These are phyloP conservation scores for Glandiceps talaboti DNA, from an alignment of 53 echinoderm and acorn worm genomes.

Conservation along the genomic window DNA sequence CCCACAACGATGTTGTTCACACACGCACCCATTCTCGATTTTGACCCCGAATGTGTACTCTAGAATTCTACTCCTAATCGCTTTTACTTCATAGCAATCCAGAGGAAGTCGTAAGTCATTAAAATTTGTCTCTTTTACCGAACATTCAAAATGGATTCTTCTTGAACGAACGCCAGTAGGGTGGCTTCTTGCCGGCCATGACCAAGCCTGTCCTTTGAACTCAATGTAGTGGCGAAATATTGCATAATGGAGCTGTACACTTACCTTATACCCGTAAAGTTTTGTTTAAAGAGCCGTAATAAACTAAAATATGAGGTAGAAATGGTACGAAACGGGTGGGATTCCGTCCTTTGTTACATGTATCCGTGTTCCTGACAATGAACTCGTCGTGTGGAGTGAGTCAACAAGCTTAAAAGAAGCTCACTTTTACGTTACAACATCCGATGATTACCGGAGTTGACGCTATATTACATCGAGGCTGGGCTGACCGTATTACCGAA, in stretches of 20 bases:
- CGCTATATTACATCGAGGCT: background rate
- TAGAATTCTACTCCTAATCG: too few species aligned
- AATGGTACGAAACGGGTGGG: background rate
- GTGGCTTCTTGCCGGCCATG: background rate
- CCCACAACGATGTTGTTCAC: too few species aligned
- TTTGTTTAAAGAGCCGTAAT: background rate
- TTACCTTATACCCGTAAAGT: background rate
- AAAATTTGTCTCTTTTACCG: too few species aligned
- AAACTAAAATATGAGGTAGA: background rate
- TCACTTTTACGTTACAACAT: background rate
- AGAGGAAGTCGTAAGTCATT: too few species aligned
- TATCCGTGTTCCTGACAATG: background rate
- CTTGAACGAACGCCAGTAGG: background rate
- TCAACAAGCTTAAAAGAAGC: background rate
- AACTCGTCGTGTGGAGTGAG: background rate
- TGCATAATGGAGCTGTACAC: background rate
- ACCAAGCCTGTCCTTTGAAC: background rate
- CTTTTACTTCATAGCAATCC: too few species aligned
- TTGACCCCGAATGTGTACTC: too few species aligned
- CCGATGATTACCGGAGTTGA: background rate
- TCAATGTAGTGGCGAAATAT: background rate
- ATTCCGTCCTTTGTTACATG: background rate
- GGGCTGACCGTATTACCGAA: background rate
- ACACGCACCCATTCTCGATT: too few species aligned
- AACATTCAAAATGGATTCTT: too few species aligned